Conservation (phyloP, 2,797 vertebrate genomes). For the Artibeus jamaicensis region DNA sequence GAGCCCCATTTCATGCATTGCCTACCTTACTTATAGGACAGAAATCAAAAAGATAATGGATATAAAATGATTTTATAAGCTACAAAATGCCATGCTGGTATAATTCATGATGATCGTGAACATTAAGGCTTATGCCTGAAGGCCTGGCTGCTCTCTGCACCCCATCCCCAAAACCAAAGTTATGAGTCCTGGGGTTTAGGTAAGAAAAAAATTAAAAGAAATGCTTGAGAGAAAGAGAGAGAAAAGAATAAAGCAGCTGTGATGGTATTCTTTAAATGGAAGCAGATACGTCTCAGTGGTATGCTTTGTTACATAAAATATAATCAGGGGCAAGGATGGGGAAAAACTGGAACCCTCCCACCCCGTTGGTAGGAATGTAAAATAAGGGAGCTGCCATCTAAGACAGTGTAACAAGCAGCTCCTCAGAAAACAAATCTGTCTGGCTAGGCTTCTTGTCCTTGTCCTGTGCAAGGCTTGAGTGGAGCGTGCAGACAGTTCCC, state of each 20-base stretch:
- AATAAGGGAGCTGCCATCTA: background rate
- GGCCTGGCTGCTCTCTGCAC: background rate
- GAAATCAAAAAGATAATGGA: background rate
- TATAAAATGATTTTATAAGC: background rate
- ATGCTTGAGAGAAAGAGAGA: background rate
- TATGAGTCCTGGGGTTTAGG: background rate
- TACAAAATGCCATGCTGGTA: background rate
- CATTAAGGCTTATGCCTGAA: background rate
- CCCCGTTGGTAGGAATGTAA: background rate
- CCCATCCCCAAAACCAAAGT: background rate
- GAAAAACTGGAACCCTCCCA: background rate
- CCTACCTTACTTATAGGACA: background rate
- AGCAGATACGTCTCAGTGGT: background rate
- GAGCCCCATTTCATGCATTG: background rate
- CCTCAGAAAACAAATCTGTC: background rate
- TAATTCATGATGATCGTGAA: background rate
- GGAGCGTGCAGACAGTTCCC: accelerated
- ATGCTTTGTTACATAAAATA: background rate
- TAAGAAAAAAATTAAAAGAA: background rate
- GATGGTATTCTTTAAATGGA: background rate
- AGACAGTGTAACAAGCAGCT: background rate
- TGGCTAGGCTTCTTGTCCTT: background rate
- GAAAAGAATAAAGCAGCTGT: background rate
- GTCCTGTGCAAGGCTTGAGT: background rate
- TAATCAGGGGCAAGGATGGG: background rate